Conservation (phyloP, 2,797 vertebrate genomes). For the Pipistrellus pygmaeus region DNA sequence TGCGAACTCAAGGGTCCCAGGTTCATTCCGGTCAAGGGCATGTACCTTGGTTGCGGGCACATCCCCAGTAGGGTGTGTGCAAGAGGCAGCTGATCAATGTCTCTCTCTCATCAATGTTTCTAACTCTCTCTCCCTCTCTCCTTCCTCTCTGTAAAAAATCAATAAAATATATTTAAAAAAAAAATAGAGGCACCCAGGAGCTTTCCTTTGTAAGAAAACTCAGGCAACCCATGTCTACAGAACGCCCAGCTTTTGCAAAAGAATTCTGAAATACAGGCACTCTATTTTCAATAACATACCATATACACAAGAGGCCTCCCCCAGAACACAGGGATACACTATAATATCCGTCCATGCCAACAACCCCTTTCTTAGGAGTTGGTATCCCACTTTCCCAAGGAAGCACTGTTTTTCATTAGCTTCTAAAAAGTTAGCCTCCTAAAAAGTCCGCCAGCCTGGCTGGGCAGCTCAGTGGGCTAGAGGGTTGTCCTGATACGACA, state of each 20-base stretch:
- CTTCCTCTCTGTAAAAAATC: no score
- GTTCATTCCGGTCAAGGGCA: no score
- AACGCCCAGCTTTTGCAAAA: background rate
- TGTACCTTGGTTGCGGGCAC: no score
- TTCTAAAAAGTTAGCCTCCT: slow-evolving; percentile 46
- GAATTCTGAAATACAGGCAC: background rate
- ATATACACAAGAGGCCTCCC: background rate
- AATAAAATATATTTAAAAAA: no score
- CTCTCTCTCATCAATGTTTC: no score
- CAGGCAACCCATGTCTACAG: background rate
- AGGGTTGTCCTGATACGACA: background rate
- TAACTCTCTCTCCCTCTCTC: no score
- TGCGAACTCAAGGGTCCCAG: no score
- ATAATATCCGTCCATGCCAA: background rate
- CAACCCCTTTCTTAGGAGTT: background rate
- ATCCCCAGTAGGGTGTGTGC: no score
- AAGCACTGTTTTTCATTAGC: background rate
- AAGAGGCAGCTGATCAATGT: no score
- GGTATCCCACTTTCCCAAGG: background rate
- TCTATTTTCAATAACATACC: background rate
- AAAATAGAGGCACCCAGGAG: background rate
- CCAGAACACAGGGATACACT: slow-evolving; percentile 7
- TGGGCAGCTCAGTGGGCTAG: background rate
- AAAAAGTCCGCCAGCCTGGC: background rate
- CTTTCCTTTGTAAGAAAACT: background rate